Base-by-base conservation (phyloP, 2,113 vertebrate genomes). In the Solea solea region DNA sequence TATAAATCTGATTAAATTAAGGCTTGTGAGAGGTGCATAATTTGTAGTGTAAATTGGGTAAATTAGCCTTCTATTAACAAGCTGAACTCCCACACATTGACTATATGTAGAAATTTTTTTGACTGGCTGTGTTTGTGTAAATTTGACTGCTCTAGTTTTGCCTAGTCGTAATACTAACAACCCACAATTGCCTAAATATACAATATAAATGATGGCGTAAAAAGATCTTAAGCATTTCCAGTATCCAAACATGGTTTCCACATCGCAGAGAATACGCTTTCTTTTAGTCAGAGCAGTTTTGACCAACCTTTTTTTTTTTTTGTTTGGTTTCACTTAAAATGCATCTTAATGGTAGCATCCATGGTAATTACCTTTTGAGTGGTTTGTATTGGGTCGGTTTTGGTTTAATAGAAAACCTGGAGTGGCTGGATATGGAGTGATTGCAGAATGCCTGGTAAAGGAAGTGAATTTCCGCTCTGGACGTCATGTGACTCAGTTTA, bases 361-460 rank as follows among this genome's bases (percentile, higher is more conserved):
- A 41, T 15, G 62, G 27, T 73, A 61, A 74, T 62, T 67, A 74
- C 61, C 61, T 52, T 46, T 56, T 21, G 27, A 67, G 62, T 42
- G 16, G 52, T 69, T 57, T 72, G 68, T 76, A 59, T 68, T 67
- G 65, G 66, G 62, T 67, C 61, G 55, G 64, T 62, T 80, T 28
- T 54, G 71, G 57, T 55, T 25, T 74, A 39, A 67, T 74, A 21
- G 40, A 77, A 74, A 85, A 67, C 50, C 27, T 4, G 14, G n/a
- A 79, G 27, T 2, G 8, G 46, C 59, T 69, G 8, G 9, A 56
- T 56, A 14, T 55, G 46, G 54, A 68, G 16, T 34, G 56, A 54
- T 53, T 42, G 39, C 34, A 15, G 27, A 72, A 68, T 12, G 44
- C 62, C 48, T 16, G 8, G 27, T 55, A 14, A 41, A n/a, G n/a